Evolutionary conservation across 1,140 invertebrate genomes (phyloP), one percentile per base, ranked within the genome.

Genomic region (Drosophila repletoides): DNA sequence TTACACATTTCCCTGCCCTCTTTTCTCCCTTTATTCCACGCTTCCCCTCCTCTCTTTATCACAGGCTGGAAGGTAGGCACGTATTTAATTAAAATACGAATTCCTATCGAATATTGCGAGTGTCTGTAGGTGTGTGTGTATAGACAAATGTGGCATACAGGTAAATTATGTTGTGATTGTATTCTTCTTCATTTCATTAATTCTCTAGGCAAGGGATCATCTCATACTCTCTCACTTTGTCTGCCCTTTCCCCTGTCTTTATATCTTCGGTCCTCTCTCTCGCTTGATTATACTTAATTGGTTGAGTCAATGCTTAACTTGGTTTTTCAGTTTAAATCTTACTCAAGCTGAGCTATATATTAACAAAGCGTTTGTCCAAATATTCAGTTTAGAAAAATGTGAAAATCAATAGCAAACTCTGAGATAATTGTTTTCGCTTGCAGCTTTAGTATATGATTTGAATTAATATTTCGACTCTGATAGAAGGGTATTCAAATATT

Each of bases 141-240:
- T 21, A 58, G 15, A n/a, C 53, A 75, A 58, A 65, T 75, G 72
- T 75, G 52, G 68, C 48, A 53, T 61, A 53, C 71, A 69, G 45
- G 52, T 74, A 74, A 58, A 76, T 59, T 61, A 71, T 60, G 56
- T 67, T 76, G 55, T 76, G 63, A 76, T 65, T 61, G 58, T 46
- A 43, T 43, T 46, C 29, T 40, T 45, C 14, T 12, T 34, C 38
- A 36, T 21, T 34, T 28, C 12, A 10, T 29, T 24, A 22, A n/a
- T 19, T 17, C 34, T 36, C n/a, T 28, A 5, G 19, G 7, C 29
- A 22, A 5, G 5, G 46, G 40, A 36, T 34, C 40, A 33, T 48
- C 14, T 14, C 36, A 19, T 22, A 17, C 28, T 9, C 6, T 14
- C 36, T 21, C 28, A 5, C 24, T 5, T 40, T 17, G 5, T 2